A percentile compares a stretch with the other conserved stretches of the same genome.
Evolutionary conservation across 2,797 vertebrate species (phyloP).

Genomic region (Ctenochaetus hawaiiensis): DNA sequence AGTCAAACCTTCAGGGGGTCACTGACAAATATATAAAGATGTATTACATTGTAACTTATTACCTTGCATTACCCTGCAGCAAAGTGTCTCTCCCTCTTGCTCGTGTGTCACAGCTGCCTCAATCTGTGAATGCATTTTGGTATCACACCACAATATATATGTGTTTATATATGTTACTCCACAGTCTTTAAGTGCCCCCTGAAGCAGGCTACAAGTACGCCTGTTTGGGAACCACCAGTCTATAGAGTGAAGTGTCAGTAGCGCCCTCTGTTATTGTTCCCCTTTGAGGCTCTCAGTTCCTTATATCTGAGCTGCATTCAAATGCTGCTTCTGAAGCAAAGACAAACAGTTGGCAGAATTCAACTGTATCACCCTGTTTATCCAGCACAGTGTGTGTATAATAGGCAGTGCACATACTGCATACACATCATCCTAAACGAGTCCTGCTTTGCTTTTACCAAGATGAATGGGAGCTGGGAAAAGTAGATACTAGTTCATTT

Average conservation of each 20-base stretch:
- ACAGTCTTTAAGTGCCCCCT: no score
- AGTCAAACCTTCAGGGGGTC: no score
- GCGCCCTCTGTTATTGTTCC: not conserved
- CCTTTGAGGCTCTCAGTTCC: not conserved
- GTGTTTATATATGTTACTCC: no score
- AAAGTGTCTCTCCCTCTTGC: no score
- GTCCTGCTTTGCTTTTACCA: not conserved
- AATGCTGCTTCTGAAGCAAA: conserved; percentile 23
- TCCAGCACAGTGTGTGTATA: conserved; percentile 34
- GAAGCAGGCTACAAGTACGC: not conserved
- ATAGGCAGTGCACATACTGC: conserved; percentile 27
- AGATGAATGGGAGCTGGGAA: conserved; percentile 39
- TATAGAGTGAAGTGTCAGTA: not conserved
- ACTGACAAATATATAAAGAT: no score
- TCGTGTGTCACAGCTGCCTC: no score
- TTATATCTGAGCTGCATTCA: conserved; percentile 27
- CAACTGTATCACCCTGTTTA: conserved; percentile 37
- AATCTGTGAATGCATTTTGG: no score
- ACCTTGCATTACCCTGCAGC: no score
- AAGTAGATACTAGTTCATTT: conserved; percentile 41
- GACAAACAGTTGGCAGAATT: conserved; percentile 38
- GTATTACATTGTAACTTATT: no score
- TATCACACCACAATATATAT: no score
- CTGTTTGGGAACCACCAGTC: not conserved
- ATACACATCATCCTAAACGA: conserved; percentile 42